phyloP scores from a whole-genome alignment of 2,113 vertebrate species.

The Condylura cristata region DNA sequence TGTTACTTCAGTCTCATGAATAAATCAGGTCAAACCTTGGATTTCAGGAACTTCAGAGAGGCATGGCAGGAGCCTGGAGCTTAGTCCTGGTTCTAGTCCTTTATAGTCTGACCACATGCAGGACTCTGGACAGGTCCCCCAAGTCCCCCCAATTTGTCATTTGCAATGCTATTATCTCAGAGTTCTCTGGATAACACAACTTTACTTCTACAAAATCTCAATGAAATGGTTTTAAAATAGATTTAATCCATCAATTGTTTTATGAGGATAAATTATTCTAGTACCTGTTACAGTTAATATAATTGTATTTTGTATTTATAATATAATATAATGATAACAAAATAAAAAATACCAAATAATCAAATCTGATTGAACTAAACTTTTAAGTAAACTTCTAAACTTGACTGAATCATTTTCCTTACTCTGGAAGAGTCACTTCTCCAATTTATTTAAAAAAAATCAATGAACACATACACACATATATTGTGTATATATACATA shows the following conservation, averaged over 20 bases:
- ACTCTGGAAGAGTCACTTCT: neutral
- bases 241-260: neutral
- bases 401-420: neutral
- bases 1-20: neutral
- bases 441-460: constrained; percentile 22
- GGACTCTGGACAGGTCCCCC: rapidly evolving
- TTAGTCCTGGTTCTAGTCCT: neutral
- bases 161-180: neutral
- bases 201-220: neutral
- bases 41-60: neutral
- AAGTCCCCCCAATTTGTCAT: neutral
- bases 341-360: neutral
- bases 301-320: neutral
- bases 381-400: neutral
- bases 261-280: neutral
- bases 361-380: neutral
- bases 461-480: neutral
- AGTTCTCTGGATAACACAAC: too few relatives aligned
- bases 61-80: neutral
- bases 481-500: neutral
- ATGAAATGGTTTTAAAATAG: neutral
- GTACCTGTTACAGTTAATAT: neutral
- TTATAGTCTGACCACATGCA: neutral
- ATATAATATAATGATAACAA: neutral
- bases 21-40: neutral